Conservation (phyloP, 2,113 vertebrate species). For the Lucifuga dentata region DNA sequence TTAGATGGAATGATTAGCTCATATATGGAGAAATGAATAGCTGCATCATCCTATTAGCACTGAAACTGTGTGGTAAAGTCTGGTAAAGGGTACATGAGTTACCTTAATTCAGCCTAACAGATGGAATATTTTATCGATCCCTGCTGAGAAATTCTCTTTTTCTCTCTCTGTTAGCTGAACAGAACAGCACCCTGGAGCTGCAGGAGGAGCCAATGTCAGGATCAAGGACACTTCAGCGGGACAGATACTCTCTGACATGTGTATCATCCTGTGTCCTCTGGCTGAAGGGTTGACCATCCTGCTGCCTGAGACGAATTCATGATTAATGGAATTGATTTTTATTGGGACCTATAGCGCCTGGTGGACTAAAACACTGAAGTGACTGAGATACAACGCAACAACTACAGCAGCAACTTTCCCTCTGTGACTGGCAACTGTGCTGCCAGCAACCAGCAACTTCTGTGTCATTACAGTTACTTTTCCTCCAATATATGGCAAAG, state of each 20-base stretch:
- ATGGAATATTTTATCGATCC: slow-evolving; percentile 66
- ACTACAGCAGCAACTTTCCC: neutral
- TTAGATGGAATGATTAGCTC: neutral
- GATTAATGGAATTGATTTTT: slow-evolving; percentile 31
- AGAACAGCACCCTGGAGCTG: slow-evolving; percentile 21
- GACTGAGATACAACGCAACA: neutral
- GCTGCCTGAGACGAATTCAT: slow-evolving; percentile 18
- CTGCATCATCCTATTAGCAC: neutral
- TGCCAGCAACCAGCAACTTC: too few species aligned
- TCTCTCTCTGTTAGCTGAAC: slow-evolving; percentile 16
- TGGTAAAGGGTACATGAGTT: neutral
- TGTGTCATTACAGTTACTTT: too few species aligned
- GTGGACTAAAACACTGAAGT: slow-evolving; percentile 4
- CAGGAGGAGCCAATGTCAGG: slow-evolving; percentile 40
- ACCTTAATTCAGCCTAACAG: slow-evolving; percentile 54
- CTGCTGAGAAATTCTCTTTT: slow-evolving; percentile 44
- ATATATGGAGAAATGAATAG: neutral
- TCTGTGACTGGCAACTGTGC: too few species aligned
- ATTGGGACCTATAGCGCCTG: neutral
- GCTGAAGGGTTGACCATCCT: neutral
- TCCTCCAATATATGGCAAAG: too few species aligned
- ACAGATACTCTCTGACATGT: slow-evolving; percentile 40
- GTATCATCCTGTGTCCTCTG: slow-evolving; percentile 29
- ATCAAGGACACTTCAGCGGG: slow-evolving; percentile 53
- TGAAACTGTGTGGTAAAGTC: neutral